A percentile compares a stretch with the other conserved stretches of the same genome.
Conservation (phyloP, 1,140 invertebrate genomes). For the Agrypnia vestita region DNA sequence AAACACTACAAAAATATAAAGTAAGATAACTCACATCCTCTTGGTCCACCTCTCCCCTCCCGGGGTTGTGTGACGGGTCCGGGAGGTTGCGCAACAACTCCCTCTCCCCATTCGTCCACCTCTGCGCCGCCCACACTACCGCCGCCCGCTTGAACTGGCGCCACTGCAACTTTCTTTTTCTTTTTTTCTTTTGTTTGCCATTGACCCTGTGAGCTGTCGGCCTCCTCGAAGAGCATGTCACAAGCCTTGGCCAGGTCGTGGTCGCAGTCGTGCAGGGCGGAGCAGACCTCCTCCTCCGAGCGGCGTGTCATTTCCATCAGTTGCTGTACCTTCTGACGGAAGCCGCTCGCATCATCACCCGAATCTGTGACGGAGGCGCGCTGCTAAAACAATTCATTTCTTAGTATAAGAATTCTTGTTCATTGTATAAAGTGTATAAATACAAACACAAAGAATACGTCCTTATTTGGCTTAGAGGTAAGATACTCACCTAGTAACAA, state of each 20-base stretch:
- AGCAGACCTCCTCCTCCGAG: constrained; percentile 87
- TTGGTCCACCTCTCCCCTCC: constrained; percentile 62
- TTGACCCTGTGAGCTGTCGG: constrained; percentile 75
- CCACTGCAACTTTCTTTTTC: constrained; percentile 83
- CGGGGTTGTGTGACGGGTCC: constrained; percentile 58
- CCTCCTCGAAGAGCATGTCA: constrained; percentile 69
- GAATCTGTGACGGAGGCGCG: neutral
- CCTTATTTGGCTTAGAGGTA: no score
- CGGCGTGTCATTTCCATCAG: constrained; percentile 87
- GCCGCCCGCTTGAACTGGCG: constrained; percentile 64
- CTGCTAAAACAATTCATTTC: neutral
- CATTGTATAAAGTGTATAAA: constrained; percentile 19
- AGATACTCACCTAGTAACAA: no score
- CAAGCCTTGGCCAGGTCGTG: constrained; percentile 83
- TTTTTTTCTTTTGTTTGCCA: constrained; percentile 89
- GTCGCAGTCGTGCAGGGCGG: constrained; percentile 87
- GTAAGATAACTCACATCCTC: constrained; percentile 34
- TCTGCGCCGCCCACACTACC: constrained; percentile 67
- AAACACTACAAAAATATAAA: no score
- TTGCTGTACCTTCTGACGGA: constrained; percentile 76
- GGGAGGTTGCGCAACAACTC: constrained; percentile 62
- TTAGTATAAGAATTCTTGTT: neutral
- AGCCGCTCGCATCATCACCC: constrained; percentile 37
- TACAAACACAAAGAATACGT: no score
- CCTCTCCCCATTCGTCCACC: constrained; percentile 65